Evolutionary conservation across 2,113 vertebrate species (phyloP).

Genomic region (Periophthalmus modestus): DNA sequence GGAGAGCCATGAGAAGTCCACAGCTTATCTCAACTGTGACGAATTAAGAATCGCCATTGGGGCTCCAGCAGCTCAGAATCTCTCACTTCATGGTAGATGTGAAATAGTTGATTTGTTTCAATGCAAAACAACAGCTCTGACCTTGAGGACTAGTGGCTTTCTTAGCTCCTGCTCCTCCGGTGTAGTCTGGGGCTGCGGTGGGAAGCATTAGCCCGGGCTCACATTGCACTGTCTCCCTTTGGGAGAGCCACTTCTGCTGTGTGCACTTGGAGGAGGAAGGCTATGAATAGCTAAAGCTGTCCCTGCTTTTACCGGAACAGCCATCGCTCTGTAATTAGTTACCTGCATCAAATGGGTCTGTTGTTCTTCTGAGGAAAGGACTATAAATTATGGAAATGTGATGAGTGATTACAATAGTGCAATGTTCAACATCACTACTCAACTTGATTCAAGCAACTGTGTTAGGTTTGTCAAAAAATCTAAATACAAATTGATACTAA

Average conservation of each 20-base stretch:
- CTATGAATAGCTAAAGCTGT: conserved; percentile 71
- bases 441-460: no score
- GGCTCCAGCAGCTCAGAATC: conserved; percentile 22
- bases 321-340: conserved; percentile 52
- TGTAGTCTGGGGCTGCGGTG: conserved; percentile 45
- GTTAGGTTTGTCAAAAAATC: no score
- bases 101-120: conserved; percentile 31
- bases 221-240: conserved; percentile 55
- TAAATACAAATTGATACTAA: no score
- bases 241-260: conserved; percentile 52
- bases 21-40: conserved; percentile 47
- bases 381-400: neutral
- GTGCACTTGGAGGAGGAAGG: conserved; percentile 53
- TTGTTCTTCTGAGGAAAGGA: conserved; percentile 34
- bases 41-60: conserved; percentile 40
- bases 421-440: no score
- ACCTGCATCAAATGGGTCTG: conserved; percentile 51
- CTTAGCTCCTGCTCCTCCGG: conserved; percentile 42
- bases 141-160: conserved; percentile 56
- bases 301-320: conserved; percentile 55
- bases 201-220: conserved; percentile 71
- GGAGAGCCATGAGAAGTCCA: conserved; percentile 15
- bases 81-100: conserved; percentile 21
- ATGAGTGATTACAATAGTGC: neutral
- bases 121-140: conserved; percentile 52